Percentiles rank a stretch among this genome's conserved stretches.
These are phyloP conservation scores for Agrochola lychnidis DNA, from an alignment of 2,888 invertebrate genomes.

Conservation along the genomic window DNA sequence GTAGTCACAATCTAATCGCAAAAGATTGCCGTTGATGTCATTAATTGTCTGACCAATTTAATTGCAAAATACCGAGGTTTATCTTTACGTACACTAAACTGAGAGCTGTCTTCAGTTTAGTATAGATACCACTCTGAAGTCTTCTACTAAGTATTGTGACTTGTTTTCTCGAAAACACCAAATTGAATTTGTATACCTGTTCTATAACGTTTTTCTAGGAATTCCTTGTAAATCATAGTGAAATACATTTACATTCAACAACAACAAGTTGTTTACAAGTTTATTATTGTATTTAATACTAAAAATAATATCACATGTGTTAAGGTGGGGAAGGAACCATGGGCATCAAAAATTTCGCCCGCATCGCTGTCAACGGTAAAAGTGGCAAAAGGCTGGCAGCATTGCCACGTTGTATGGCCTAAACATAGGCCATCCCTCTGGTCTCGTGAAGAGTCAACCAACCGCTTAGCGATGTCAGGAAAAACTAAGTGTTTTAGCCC, in stretches of 20 bases:
- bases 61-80: neutral
- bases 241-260: too few relatives aligned
- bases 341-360: neutral
- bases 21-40: neutral
- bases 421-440: neutral
- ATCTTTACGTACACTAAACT: neutral
- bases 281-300: too few relatives aligned
- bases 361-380: neutral
- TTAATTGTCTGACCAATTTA: neutral
- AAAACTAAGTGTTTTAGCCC: neutral
- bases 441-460: neutral
- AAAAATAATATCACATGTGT: neutral
- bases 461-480: neutral
- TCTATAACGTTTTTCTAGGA: neutral
- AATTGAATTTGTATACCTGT: neutral
- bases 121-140: neutral
- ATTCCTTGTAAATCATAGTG: too few relatives aligned
- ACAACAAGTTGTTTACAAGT: too few relatives aligned
- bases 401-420: too few relatives aligned
- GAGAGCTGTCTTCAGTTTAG: neutral
- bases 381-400: neutral
- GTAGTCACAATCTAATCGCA: neutral
- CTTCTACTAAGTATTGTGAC: too few relatives aligned
- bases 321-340: neutral
- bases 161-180: neutral